Base-by-base conservation (phyloP, 2,113 vertebrate species). In the Psophia crepitans region DNA sequence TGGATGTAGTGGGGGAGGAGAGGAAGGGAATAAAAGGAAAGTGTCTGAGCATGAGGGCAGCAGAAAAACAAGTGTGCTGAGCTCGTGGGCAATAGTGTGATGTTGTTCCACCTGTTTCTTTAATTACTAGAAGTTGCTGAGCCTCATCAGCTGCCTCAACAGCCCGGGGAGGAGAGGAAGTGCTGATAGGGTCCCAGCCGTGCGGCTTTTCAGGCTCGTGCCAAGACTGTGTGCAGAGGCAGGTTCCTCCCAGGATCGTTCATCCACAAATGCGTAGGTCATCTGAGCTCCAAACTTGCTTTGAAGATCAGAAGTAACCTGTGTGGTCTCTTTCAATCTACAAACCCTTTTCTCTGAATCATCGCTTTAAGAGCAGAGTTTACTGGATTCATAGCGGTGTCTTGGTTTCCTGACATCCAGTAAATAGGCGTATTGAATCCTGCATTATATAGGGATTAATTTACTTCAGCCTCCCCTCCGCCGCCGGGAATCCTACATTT, bases 51-150 rank as follows among this genome's bases (percentile, higher is more conserved):
- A 1, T 32, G 53, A 89, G 54, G 6, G 26, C 66, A 91, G 54
- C 35, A 58, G 37, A 33, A 90, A 37, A 89, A 93, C 32, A 35
- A 82, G 43, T 0, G 0, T 85, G 37, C 22, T 30, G 68, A 91
- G 27, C 56, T 96, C 41, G 77, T 0, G n/a, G 64, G 44, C 41
- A 61, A 89, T 46, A 65, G 84, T 54, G 58, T 87, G 87, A 70
- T 96, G 84, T 91, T 95, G 37, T 93, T 87, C 57, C 87, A 97
- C 93, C 95, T 95, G 54, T 87, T 97, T 79, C 65, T 87, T 95
- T 95, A 95, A 89, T 96, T 83, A 94, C n/a, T 74, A 56, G 87
- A 76, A 94, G 58, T 35, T 87, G 66, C 70, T 89, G 84, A 95
- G 80, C 37, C 65, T 84, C 89, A 58, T 96, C 80, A 95, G 73